phyloP scores from a whole-genome alignment of 2,888 invertebrate species.

The Euproctis similis region DNA sequence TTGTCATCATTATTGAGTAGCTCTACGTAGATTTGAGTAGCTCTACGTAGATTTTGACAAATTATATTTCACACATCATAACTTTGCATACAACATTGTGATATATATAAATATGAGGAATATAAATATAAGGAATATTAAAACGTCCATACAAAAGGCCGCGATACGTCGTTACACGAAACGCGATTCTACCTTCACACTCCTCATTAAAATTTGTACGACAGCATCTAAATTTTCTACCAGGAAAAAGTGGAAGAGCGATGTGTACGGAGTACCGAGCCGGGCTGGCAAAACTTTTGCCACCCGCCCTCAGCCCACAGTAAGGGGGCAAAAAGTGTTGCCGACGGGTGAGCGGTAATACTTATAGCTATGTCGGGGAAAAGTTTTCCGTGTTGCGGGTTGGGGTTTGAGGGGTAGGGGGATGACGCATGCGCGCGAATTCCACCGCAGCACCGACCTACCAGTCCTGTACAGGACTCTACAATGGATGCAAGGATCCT shows the following conservation, averaged over 20 bases:
- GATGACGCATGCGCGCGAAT: conserved; percentile 59
- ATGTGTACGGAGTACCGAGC: conserved; percentile 70
- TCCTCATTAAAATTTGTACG: conserved; percentile 75
- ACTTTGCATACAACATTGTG: conserved; percentile 29
- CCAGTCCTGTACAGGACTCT: conserved; percentile 61
- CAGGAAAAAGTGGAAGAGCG: conserved; percentile 75
- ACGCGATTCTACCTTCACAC: conserved; percentile 50
- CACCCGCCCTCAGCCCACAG: conserved; percentile 54
- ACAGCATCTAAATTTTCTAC: conserved; percentile 74
- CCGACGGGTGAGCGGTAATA: conserved; percentile 66
- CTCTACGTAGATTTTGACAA: conserved; percentile 25
- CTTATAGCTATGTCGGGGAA: conserved; percentile 72
- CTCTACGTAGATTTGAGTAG: too few species aligned
- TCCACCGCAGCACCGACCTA: conserved; percentile 55
- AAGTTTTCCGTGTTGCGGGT: conserved; percentile 76
- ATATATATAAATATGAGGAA: too few species aligned
- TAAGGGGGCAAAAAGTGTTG: conserved; percentile 74
- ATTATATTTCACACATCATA: conserved; percentile 24
- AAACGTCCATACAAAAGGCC: conserved; percentile 44
- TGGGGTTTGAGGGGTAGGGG: conserved; percentile 40
- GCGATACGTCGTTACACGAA: conserved; percentile 49
- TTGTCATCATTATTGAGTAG: conserved; percentile 25
- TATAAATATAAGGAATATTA: too few species aligned
- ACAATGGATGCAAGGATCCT: conserved; percentile 34
- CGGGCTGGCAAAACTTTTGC: conserved; percentile 71